These are phyloP conservation scores for Cassiopea andromeda DNA, from an alignment of 30 jellyfish, hydroid and myxozoan species.

Conservation along the genomic window DNA sequence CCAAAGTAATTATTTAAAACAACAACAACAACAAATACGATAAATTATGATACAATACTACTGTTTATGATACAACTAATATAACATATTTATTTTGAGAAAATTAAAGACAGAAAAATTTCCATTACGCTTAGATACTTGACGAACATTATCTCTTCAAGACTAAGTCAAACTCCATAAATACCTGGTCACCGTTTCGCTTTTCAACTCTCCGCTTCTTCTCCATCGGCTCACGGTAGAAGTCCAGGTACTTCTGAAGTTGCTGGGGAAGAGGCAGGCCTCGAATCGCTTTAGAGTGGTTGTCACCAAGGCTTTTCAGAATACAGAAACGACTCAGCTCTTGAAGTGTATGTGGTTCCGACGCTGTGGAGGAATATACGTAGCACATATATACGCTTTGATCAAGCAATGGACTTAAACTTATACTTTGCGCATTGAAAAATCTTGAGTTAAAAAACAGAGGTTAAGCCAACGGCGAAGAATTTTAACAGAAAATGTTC, in stretches of 20 bases:
- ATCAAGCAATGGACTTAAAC: no score
- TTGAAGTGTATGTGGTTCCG: slow-evolving; percentile 70
- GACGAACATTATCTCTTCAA: slow-evolving; percentile 2
- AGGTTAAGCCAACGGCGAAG: neutral
- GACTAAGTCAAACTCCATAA: slow-evolving; percentile 35
- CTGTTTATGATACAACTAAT: no score
- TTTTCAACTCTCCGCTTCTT: slow-evolving; percentile 24
- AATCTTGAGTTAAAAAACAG: neutral
- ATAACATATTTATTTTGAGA: no score
- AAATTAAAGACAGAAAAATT: neutral
- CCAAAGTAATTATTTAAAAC: no score
- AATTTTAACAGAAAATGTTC: no score
- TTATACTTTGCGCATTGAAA: neutral
- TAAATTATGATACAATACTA: no score
- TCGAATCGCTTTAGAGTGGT: slow-evolving; percentile 24
- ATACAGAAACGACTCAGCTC: slow-evolving; percentile 70
- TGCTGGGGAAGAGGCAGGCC: slow-evolving; percentile 66
- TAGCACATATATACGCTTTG: no score
- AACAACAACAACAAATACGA: no score
- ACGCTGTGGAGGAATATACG: slow-evolving; percentile 21
- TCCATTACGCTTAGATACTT: neutral
- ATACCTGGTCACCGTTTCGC: slow-evolving; percentile 1
- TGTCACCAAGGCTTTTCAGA: slow-evolving; percentile 25
- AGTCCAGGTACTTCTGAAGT: slow-evolving; percentile 51
- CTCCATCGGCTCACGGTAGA: slow-evolving; percentile 69